A percentile compares a stretch with the other conserved stretches of the same genome.
Evolutionary conservation across 2,797 vertebrate species (phyloP).

Genomic region (Crenichthys baileyi): DNA sequence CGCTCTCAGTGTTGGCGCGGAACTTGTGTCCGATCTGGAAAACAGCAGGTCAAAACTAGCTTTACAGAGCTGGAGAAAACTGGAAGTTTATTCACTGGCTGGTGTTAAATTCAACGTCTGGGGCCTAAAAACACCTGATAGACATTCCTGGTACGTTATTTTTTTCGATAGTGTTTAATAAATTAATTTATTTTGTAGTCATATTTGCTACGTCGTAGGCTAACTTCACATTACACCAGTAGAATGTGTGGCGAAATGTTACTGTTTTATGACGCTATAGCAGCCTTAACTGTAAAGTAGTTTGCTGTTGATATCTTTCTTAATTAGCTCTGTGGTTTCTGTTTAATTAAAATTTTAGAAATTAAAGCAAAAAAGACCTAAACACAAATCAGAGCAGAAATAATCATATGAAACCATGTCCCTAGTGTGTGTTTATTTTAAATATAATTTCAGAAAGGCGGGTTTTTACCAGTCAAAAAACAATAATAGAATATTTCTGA

Average conservation of each 20-base stretch:
- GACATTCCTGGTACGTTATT: not conserved
- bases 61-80: fast-evolving
- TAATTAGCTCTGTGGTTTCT: not conserved
- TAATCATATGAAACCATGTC: not conserved
- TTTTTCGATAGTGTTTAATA: not conserved
- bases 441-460: not conserved
- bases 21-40: slow-evolving; percentile 12
- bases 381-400: not conserved
- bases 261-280: not conserved
- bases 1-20: slow-evolving; percentile 69
- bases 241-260: not conserved
- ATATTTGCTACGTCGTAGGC: not conserved
- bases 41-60: not conserved
- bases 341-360: not conserved
- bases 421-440: not conserved
- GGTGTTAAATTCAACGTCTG: not conserved
- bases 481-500: not conserved
- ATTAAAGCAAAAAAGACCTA: not conserved
- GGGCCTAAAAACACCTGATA: too few species aligned
- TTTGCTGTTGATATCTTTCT: not conserved
- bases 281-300: too few species aligned
- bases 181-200: not conserved
- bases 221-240: not conserved
- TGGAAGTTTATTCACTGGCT: not conserved
- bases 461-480: not conserved